Percentiles rank a stretch among this genome's conserved stretches.
phyloP scores from a whole-genome alignment of 1,140 invertebrate genomes.

The Hypothenemus hampei region DNA sequence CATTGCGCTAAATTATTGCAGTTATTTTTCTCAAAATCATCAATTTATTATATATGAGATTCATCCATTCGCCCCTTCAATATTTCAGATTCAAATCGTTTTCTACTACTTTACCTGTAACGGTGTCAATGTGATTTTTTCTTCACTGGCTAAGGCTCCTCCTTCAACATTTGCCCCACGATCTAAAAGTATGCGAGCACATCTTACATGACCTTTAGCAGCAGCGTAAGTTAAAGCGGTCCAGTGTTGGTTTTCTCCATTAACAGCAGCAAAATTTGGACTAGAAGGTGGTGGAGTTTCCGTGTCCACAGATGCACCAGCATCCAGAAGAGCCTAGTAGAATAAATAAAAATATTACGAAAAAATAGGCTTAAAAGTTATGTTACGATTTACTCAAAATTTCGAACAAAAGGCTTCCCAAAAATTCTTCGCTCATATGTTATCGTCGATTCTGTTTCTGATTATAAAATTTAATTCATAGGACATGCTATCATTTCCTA shows the following conservation, averaged over 20 bases:
- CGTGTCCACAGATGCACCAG: slow-evolving; percentile 50
- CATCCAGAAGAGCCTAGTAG: slow-evolving; percentile 63
- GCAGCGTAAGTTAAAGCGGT: slow-evolving; percentile 68
- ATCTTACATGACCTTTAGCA: slow-evolving; percentile 48
- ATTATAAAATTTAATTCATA: too few relatives aligned
- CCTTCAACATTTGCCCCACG: slow-evolving; percentile 81
- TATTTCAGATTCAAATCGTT: too few relatives aligned
- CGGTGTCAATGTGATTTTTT: slow-evolving; percentile 80
- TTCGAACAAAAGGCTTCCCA: neutral
- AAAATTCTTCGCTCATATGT: too few relatives aligned
- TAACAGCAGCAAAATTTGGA: slow-evolving; percentile 50
- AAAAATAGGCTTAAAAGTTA: too few relatives aligned
- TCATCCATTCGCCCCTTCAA: too few relatives aligned
- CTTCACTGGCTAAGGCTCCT: slow-evolving; percentile 71
- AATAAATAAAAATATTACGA: neutral
- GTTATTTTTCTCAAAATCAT: too few relatives aligned
- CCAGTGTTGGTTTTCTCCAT: slow-evolving; percentile 73
- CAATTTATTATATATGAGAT: too few relatives aligned
- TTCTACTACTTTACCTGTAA: slow-evolving; percentile 59
- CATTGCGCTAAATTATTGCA: too few relatives aligned
- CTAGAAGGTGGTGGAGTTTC: slow-evolving; percentile 44
- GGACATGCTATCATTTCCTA: too few relatives aligned
- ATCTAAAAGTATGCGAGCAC: slow-evolving; percentile 64
- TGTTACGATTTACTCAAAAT: neutral
- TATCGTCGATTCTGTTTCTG: too few relatives aligned